Percentiles rank a stretch among this genome's conserved stretches.
These are phyloP conservation scores for Eulemur albifrons DNA, from an alignment of 2,797 vertebrate species.

Conservation along the genomic window DNA sequence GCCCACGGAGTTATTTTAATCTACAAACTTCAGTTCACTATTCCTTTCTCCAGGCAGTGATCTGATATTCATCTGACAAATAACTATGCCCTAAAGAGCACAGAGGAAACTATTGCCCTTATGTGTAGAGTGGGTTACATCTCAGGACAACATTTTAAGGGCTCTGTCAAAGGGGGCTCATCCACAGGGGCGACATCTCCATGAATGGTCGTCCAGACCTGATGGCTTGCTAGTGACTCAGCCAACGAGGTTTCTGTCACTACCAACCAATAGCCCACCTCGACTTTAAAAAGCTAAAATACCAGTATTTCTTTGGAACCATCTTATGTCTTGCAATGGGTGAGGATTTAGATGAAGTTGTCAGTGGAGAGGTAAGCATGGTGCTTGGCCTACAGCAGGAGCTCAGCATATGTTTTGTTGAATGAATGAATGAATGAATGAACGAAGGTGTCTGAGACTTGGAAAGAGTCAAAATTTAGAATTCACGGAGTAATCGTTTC, in stretches of 20 bases:
- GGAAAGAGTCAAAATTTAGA: not conserved
- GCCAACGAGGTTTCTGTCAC: not conserved
- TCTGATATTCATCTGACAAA: conserved; percentile 78
- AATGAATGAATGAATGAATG: not conserved
- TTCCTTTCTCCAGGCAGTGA: conserved; percentile 70
- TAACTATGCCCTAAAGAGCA: conserved; percentile 75
- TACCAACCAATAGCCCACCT: not conserved
- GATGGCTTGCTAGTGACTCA: rapidly evolving
- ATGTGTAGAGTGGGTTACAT: rapidly evolving
- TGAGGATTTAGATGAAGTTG: not conserved
- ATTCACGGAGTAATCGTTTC: not conserved
- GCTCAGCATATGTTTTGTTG: not conserved
- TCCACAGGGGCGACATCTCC: not conserved
- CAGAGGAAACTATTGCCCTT: not conserved
- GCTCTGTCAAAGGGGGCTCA: not conserved
- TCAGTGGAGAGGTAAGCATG: not conserved
- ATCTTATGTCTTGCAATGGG: not conserved
- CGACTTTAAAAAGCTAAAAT: not conserved
- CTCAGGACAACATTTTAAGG: not conserved
- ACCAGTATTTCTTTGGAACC: not conserved
- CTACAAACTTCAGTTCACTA: conserved; percentile 79
- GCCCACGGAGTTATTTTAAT: conserved; percentile 77
- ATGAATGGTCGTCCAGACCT: not conserved
- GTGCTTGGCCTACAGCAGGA: not conserved
- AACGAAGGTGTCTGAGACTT: not conserved